Percentiles rank a stretch among this genome's conserved stretches.
phyloP scores from a whole-genome alignment of 2,797 vertebrate genomes.

The Geotrypetes seraphini region DNA sequence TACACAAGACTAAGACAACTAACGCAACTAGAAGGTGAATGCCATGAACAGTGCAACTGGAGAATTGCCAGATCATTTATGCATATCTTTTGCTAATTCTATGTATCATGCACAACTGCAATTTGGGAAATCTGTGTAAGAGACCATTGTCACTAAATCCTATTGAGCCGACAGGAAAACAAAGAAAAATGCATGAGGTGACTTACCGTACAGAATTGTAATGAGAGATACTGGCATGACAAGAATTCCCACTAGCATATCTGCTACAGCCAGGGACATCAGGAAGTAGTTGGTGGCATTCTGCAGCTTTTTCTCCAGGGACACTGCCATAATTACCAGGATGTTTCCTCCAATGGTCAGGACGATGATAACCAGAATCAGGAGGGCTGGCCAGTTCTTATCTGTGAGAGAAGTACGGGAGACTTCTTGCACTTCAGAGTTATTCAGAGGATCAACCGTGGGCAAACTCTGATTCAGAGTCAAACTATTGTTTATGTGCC shows the following conservation, averaged over 20 bases:
- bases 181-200: neutral
- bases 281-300: constrained; percentile 95
- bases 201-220: constrained; percentile 89
- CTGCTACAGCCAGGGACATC: constrained; percentile 87
- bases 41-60: too few relatives aligned
- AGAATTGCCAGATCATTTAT: too few relatives aligned
- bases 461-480: constrained; percentile 66
- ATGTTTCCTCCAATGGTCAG: constrained; percentile 89
- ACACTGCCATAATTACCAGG: constrained; percentile 89
- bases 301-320: constrained; percentile 90
- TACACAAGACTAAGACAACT: too few relatives aligned
- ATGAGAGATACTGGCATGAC: constrained; percentile 92
- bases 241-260: constrained; percentile 93
- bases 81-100: too few relatives aligned
- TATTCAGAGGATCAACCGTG: constrained; percentile 37
- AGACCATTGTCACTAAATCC: neutral
- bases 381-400: constrained; percentile 88
- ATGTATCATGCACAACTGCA: too few relatives aligned
- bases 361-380: constrained; percentile 83
- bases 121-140: too few relatives aligned
- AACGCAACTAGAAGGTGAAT: too few relatives aligned
- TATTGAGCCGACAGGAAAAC: neutral
- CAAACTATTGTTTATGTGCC: constrained; percentile 57
- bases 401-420: constrained; percentile 35
- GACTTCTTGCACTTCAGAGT: constrained; percentile 32